Conservation (phyloP, 2,797 vertebrate species). For the Epinephelus malabaricus region DNA sequence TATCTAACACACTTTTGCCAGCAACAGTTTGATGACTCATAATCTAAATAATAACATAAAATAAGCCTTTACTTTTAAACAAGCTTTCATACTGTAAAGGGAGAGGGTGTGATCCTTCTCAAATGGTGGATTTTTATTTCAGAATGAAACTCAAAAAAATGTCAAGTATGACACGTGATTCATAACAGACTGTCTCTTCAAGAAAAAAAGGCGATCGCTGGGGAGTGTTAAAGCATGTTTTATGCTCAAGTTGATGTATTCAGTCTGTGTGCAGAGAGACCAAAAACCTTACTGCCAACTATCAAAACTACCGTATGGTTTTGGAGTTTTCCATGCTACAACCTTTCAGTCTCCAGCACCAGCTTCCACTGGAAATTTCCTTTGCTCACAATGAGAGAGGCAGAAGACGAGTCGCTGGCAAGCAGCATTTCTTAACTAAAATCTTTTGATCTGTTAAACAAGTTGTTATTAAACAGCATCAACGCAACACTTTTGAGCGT, state of each 20-base stretch:
- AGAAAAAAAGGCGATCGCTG: conserved; percentile 23
- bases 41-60: conserved; percentile 19
- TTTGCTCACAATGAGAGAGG: conserved; percentile 36
- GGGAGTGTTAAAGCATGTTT: conserved; percentile 43
- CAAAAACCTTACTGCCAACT: conserved; percentile 53
- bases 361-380: conserved; percentile 56
- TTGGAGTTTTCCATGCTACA: conserved; percentile 64
- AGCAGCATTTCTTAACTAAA: conserved; percentile 14
- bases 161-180: conserved; percentile 45
- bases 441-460: conserved; percentile 9
- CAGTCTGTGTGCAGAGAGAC: conserved; percentile 51
- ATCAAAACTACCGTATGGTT: conserved; percentile 53
- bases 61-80: conserved; percentile 18
- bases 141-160: conserved; percentile 45
- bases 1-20: conserved; percentile 15
- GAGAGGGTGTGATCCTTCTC: conserved; percentile 19
- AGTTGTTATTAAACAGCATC: neutral
- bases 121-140: conserved; percentile 44
- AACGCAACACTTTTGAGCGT: neutral
- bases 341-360: conserved; percentile 41
- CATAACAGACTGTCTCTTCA: conserved; percentile 43
- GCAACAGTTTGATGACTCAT: conserved; percentile 17
- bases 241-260: conserved; percentile 52
- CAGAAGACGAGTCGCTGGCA: conserved; percentile 11
- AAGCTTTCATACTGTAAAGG: neutral